phyloP scores from a whole-genome alignment of 1,140 invertebrate genomes.

The Camponotus floridanus region DNA sequence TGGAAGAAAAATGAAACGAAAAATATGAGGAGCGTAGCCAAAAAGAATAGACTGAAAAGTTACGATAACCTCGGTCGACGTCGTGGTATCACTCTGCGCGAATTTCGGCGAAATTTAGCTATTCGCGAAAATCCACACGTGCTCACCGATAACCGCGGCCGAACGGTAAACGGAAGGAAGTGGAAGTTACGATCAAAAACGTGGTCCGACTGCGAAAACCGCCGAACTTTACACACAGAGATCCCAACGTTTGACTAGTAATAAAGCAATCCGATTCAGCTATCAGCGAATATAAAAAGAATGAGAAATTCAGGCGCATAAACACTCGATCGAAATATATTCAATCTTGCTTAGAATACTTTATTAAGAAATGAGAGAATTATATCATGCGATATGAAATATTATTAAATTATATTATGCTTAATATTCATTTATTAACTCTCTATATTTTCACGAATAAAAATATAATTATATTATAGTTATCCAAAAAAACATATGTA shows the following conservation, averaged over 20 bases:
- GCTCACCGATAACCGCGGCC: conserved; percentile 22
- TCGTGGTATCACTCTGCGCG: conserved; percentile 9
- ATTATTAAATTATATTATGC: too few relatives aligned
- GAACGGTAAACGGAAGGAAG: conserved; percentile 17
- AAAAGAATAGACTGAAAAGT: conserved; percentile 11
- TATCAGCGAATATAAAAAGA: background rate
- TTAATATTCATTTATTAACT: too few relatives aligned
- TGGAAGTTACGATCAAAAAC: conserved; percentile 50
- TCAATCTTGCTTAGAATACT: background rate
- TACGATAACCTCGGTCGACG: conserved; percentile 14
- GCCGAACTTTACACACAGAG: conserved; percentile 6
- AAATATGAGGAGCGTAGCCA: background rate
- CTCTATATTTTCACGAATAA: background rate
- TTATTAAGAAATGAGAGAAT: background rate
- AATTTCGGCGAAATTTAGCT: conserved; percentile 44
- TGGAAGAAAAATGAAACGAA: background rate
- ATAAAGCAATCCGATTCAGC: background rate
- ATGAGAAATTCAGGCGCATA: background rate
- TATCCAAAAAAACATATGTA: background rate
- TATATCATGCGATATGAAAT: background rate
- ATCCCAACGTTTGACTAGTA: conserved; percentile 20
- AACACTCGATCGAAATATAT: background rate
- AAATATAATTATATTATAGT: background rate
- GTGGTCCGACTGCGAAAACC: conserved; percentile 32
- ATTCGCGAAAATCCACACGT: conserved; percentile 22